Evolutionary conservation across 2,113 vertebrate genomes (phyloP).

Genomic region (Gymnobelideus leadbeateri): DNA sequence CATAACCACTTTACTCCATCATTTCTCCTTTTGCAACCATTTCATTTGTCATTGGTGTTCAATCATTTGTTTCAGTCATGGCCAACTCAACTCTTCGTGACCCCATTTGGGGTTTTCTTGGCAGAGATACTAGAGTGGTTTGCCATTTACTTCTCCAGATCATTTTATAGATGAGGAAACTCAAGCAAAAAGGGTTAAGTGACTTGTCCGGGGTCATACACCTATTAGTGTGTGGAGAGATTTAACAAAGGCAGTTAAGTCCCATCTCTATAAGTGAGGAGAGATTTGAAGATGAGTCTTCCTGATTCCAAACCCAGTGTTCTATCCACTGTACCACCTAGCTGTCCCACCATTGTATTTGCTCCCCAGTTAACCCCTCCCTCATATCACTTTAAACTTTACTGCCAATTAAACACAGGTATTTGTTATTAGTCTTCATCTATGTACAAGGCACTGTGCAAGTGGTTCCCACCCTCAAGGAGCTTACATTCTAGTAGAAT

Average conservation of each 20-base stretch:
- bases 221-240: too few species aligned
- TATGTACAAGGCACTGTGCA: neutral
- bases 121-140: neutral
- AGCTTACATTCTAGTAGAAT: neutral
- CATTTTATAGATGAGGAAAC: neutral
- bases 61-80: neutral
- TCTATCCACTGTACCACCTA: neutral
- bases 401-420: neutral
- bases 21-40: neutral
- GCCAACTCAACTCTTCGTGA: neutral
- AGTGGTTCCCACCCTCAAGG: neutral
- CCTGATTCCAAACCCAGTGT: neutral
- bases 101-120: neutral
- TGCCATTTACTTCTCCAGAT: neutral
- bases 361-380: neutral
- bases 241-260: too few species aligned
- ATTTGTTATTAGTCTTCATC: neutral
- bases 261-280: too few species aligned
- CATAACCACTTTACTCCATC: neutral
- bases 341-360: neutral
- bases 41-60: neutral
- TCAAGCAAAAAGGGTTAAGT: neutral
- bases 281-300: neutral
- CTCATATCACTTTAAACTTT: neutral
- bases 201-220: neutral